These are phyloP conservation scores for Periparus ater DNA, from an alignment of 2,797 vertebrate species.

Conservation along the genomic window DNA sequence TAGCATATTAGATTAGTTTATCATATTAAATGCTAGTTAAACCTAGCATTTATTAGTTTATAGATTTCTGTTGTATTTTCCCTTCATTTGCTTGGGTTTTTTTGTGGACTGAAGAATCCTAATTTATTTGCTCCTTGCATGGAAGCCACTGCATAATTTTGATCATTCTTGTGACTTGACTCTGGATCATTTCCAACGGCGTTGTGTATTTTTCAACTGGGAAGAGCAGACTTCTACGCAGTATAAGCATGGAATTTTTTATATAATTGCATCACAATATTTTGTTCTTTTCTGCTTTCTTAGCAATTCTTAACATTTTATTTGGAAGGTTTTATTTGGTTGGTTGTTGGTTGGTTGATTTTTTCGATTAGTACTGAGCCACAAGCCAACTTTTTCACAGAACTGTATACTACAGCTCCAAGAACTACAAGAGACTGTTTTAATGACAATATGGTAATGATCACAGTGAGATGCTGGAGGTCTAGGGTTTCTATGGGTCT, in stretches of 20 bases:
- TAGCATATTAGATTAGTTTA: neutral
- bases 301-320: neutral
- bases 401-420: neutral
- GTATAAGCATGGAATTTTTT: neutral
- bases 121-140: neutral
- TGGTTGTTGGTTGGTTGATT: neutral
- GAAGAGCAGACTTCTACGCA: neutral
- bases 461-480: neutral
- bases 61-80: neutral
- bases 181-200: neutral
- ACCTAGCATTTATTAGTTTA: neutral
- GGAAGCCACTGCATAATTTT: neutral
- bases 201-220: neutral
- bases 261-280: neutral
- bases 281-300: neutral
- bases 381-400: neutral
- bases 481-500: neutral
- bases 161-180: neutral
- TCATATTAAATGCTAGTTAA: neutral
- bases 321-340: neutral
- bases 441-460: neutral
- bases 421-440: neutral
- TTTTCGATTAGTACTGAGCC: neutral
- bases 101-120: neutral
- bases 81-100: accelerated